Evolutionary conservation across 2,113 vertebrate genomes (phyloP).

Genomic region (Clarias batrachus): DNA sequence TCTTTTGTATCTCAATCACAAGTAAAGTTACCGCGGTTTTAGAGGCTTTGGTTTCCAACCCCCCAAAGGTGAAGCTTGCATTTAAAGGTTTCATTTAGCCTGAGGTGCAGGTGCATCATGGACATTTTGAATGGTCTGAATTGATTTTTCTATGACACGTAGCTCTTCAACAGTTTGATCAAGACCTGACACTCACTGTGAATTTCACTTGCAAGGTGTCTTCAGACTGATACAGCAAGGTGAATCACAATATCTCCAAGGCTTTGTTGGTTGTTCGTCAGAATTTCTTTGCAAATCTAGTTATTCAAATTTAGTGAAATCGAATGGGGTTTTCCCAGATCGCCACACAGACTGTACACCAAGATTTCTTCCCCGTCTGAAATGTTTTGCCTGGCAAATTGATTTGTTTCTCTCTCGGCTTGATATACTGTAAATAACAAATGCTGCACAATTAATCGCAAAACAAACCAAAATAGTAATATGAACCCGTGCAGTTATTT

Average conservation of each 20-base stretch:
- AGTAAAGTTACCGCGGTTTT: neutral
- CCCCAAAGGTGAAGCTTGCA: neutral
- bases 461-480: too few relatives aligned
- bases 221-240: neutral
- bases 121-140: neutral
- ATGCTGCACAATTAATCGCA: too few relatives aligned
- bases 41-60: neutral
- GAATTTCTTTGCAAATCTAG: neutral
- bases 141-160: neutral
- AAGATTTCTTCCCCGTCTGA: too few relatives aligned
- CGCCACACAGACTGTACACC: neutral
- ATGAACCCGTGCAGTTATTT: too few relatives aligned
- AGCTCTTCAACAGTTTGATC: neutral
- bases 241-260: neutral
- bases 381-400: neutral
- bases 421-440: neutral
- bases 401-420: neutral
- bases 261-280: neutral
- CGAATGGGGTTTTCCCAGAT: neutral
- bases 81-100: neutral
- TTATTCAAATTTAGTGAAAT: neutral
- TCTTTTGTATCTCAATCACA: neutral
- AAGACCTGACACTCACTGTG: neutral
- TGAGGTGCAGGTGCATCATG: neutral
- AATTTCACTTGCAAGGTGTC: neutral